Evolutionary conservation across 2,113 vertebrate genomes (phyloP).

Genomic region (Gorsachius goisagi): DNA sequence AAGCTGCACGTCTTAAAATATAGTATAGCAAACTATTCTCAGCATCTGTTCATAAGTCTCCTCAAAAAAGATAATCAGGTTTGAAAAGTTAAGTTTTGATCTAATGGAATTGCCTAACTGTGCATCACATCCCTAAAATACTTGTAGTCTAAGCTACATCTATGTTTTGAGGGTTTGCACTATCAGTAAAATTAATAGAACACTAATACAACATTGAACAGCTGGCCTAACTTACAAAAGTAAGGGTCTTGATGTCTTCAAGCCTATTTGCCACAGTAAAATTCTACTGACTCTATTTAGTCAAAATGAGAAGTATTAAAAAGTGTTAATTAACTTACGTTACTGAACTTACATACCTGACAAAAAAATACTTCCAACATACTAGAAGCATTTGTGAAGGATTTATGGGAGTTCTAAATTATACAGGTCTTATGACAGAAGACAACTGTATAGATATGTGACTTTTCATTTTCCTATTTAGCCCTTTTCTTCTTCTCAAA

Average conservation of each 20-base stretch:
- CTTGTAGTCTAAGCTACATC: neutral
- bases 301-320: neutral
- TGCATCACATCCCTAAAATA: neutral
- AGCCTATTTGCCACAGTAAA: neutral
- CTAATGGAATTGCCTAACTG: neutral
- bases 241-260: too few relatives aligned
- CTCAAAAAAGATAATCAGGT: neutral
- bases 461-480: neutral
- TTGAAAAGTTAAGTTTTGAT: neutral
- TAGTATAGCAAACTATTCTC: neutral
- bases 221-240: neutral
- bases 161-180: neutral
- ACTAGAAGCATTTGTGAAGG: neutral
- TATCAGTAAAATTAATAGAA: neutral
- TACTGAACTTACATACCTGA: neutral
- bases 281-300: neutral
- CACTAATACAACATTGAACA: neutral
- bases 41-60: neutral
- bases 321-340: neutral
- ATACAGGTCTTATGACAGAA: neutral
- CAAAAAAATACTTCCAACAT: neutral
- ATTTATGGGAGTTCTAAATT: neutral
- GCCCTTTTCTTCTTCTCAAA: neutral
- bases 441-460: neutral
- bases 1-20: neutral